Evolutionary conservation across 2,888 invertebrate species (phyloP).

Genomic region (Suillia variegata): DNA sequence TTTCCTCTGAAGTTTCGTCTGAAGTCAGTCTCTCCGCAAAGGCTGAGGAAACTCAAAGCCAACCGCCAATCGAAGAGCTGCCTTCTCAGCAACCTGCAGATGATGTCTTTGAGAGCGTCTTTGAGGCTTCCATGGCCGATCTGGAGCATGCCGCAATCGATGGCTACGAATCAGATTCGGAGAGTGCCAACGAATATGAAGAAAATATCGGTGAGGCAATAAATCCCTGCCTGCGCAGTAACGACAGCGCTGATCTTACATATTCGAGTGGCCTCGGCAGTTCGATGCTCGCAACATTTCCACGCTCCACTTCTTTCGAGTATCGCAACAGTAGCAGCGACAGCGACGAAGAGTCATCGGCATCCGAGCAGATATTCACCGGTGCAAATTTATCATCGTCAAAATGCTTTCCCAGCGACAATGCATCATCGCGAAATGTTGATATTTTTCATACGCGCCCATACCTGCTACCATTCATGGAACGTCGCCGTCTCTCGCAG

Average conservation of each 20-base stretch:
- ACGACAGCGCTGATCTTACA: constrained; percentile 27
- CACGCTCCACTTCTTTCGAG: constrained; percentile 46
- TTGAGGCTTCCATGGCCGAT: constrained; percentile 59
- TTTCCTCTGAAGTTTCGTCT: constrained; percentile 24
- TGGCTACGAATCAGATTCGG: constrained; percentile 57
- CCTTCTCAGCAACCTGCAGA: not conserved
- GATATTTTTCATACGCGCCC: constrained; percentile 50
- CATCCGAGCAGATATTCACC: constrained; percentile 32
- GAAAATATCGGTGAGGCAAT: constrained; percentile 30
- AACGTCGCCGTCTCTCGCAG: constrained; percentile 75
- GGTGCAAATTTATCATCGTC: constrained; percentile 38
- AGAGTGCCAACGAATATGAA: constrained; percentile 40
- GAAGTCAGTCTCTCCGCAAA: constrained; percentile 3
- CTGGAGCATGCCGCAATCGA: constrained; percentile 50
- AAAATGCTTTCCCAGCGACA: constrained; percentile 37
- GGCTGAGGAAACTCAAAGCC: not conserved
- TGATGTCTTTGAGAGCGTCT: constrained; percentile 57
- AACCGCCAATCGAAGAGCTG: not conserved
- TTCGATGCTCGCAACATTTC: constrained; percentile 34
- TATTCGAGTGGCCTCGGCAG: constrained; percentile 31
- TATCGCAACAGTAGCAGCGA: constrained; percentile 49
- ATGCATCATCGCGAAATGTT: constrained; percentile 36
- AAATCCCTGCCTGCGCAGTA: constrained; percentile 29
- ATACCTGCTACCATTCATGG: constrained; percentile 64
- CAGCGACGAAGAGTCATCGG: constrained; percentile 40